These are phyloP conservation scores for Phalacrocorax brasilianus DNA, from an alignment of 2,113 vertebrate species.

Conservation along the genomic window DNA sequence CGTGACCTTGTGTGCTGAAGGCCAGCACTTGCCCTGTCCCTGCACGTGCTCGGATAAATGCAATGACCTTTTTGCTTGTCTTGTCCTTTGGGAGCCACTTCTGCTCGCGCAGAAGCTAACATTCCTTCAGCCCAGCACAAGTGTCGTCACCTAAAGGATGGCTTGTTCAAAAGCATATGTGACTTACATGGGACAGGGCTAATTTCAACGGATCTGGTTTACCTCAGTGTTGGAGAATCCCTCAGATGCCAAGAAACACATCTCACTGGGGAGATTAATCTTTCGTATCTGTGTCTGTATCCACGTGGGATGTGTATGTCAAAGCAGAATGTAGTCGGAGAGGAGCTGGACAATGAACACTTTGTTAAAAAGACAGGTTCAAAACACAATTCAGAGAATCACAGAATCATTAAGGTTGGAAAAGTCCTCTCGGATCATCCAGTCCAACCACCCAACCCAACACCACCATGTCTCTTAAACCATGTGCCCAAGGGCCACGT, in stretches of 20 bases:
- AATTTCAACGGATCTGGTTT: background rate
- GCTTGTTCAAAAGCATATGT: background rate
- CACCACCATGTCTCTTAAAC: too few relatives aligned
- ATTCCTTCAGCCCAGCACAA: too few relatives aligned
- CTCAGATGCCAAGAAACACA: background rate
- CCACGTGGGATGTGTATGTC: background rate
- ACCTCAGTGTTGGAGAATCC: background rate
- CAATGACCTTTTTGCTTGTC: background rate
- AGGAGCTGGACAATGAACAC: background rate
- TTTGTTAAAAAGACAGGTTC: background rate
- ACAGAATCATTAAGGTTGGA: too few relatives aligned
- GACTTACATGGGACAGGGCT: background rate
- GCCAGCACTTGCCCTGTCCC: background rate
- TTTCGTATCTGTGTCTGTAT: background rate
- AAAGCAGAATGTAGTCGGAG: background rate
- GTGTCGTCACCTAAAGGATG: background rate
- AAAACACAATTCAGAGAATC: rapidly evolving
- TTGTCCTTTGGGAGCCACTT: background rate
- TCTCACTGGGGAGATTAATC: too few relatives aligned
- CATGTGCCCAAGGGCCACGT: too few relatives aligned
- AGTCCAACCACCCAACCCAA: too few relatives aligned
- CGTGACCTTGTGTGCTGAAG: rapidly evolving
- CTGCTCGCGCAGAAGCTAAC: background rate
- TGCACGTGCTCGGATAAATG: background rate
- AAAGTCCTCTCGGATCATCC: too few relatives aligned